These are phyloP conservation scores for Podarcis muralis DNA, from an alignment of 2,113 vertebrate genomes.

Conservation along the genomic window DNA sequence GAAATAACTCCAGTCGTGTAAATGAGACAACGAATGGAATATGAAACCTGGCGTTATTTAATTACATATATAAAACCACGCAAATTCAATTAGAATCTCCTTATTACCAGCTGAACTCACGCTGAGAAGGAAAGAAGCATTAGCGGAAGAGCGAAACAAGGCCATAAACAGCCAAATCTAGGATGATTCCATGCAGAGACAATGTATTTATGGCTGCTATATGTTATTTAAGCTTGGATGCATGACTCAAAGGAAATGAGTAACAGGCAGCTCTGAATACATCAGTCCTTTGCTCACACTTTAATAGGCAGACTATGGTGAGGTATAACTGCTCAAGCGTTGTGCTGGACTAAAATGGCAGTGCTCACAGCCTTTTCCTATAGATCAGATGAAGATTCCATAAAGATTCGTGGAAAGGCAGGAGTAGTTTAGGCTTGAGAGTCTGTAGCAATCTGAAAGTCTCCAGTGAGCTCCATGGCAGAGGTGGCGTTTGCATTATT, in stretches of 20 bases:
- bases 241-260: not conserved
- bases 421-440: not conserved
- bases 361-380: not conserved
- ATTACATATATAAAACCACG: slow-evolving; percentile 13
- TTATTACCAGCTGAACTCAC: slow-evolving; percentile 10
- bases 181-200: not conserved
- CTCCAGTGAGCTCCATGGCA: not conserved
- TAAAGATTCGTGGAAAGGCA: not conserved
- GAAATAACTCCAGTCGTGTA: slow-evolving; percentile 16
- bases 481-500: not conserved
- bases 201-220: not conserved
- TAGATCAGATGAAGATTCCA: not conserved
- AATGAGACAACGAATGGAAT: not conserved
- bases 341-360: not conserved
- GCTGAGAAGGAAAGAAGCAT: not conserved
- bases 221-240: not conserved
- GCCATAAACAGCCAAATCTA: not conserved
- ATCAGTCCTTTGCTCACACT: not conserved
- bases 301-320: not conserved
- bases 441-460: too few relatives aligned
- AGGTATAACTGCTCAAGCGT: not conserved
- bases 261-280: not conserved
- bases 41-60: slow-evolving; percentile 1
- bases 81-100: not conserved
- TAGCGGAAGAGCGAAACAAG: not conserved